A percentile compares a stretch with the other conserved stretches of the same genome.
Evolutionary conservation across 1,140 invertebrate species (phyloP).

Genomic region (Papilio polytes): DNA sequence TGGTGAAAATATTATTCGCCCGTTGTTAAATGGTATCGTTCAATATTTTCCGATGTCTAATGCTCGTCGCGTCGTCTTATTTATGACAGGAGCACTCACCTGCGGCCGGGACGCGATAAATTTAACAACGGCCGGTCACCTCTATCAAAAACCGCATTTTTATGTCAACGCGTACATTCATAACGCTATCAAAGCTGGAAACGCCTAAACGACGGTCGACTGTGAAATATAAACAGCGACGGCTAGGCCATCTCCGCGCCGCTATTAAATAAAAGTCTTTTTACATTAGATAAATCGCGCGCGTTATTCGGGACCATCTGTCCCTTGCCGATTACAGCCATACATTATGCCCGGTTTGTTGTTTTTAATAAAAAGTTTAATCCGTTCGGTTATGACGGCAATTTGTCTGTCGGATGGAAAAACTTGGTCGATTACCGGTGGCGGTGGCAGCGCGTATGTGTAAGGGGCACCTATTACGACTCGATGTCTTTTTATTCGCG

Average conservation of each 20-base stretch:
- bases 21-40: constrained; percentile 54
- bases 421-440: constrained; percentile 79
- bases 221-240: constrained; percentile 75
- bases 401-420: constrained; percentile 82
- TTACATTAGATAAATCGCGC: constrained; percentile 82
- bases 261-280: constrained; percentile 83
- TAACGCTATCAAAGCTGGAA: constrained; percentile 72
- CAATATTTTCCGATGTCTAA: constrained; percentile 41
- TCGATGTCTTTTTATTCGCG: constrained; percentile 63
- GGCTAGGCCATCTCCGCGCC: constrained; percentile 74
- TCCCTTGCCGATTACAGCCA: constrained; percentile 79
- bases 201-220: constrained; percentile 68
- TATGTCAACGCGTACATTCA: constrained; percentile 73
- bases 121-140: constrained; percentile 65
- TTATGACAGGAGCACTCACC: constrained; percentile 53
- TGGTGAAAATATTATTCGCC: constrained; percentile 63
- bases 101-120: constrained; percentile 67
- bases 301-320: constrained; percentile 80
- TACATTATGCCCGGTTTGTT: constrained; percentile 83
- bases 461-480: constrained; percentile 67
- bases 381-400: constrained; percentile 82
- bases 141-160: constrained; percentile 76
- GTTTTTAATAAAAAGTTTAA: constrained; percentile 84
- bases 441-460: constrained; percentile 60
- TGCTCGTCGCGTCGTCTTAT: constrained; percentile 46